Percentiles rank a stretch among this genome's conserved stretches.
These are phyloP conservation scores for Bubo bubo DNA, from an alignment of 2,113 vertebrate genomes.

Conservation along the genomic window DNA sequence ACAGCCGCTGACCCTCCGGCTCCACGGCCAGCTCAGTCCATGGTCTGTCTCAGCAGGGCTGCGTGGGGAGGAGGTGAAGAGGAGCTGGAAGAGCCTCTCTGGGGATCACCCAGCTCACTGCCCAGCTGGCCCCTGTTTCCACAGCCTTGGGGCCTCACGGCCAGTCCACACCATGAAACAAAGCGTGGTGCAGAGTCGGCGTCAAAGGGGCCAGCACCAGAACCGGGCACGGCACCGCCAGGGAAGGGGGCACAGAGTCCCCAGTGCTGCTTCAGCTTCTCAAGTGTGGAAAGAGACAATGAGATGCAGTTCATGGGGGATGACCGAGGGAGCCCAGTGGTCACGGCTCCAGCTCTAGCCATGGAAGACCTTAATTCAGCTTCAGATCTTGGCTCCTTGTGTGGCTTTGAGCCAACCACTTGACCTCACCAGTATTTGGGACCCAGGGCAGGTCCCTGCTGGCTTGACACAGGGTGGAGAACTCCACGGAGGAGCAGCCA, in stretches of 20 bases:
- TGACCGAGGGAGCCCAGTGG: background rate
- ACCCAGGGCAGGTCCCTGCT: background rate
- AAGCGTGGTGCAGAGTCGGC: fast-evolving
- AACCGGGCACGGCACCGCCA: background rate
- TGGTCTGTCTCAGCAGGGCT: background rate
- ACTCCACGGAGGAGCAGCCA: background rate
- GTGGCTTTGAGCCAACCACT: background rate
- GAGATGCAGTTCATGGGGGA: too few species aligned
- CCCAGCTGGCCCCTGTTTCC: background rate
- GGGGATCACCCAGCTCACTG: background rate
- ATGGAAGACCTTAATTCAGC: background rate
- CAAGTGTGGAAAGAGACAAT: fast-evolving
- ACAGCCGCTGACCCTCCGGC: background rate
- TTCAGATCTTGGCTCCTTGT: background rate
- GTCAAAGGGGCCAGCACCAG: fast-evolving
- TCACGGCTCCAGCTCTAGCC: background rate
- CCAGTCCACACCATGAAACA: background rate
- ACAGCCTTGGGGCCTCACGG: background rate
- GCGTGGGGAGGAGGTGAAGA: background rate
- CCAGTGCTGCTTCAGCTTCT: background rate
- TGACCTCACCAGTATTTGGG: background rate
- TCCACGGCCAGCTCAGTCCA: background rate
- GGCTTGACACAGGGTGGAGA: background rate
- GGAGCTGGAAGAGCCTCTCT: background rate
- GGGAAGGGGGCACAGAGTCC: background rate